Percentiles rank a stretch among this genome's conserved stretches.
Evolutionary conservation across 2,113 vertebrate genomes (phyloP).

Genomic region (Antechinus flavipes): DNA sequence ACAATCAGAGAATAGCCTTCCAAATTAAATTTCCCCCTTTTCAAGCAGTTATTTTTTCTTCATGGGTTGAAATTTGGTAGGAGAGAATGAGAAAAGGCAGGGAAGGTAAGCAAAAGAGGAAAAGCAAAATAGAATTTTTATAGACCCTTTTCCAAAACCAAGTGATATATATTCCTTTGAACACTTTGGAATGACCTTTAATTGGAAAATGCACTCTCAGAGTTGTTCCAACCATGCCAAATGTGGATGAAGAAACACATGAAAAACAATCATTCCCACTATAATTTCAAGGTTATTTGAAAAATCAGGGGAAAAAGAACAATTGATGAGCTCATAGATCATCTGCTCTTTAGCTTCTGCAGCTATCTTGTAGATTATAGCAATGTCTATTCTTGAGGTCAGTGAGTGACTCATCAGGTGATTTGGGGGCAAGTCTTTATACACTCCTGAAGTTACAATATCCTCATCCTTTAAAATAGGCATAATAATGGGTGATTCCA

Average conservation of each 20-base stretch:
- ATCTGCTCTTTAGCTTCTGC: neutral
- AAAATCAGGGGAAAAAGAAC: neutral
- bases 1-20: slow-evolving; percentile 55
- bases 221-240: neutral
- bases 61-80: slow-evolving; percentile 10
- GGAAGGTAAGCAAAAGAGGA: slow-evolving; percentile 10
- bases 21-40: slow-evolving; percentile 48
- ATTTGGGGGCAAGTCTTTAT: neutral
- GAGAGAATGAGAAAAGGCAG: neutral
- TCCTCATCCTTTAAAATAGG: neutral
- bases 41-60: slow-evolving; percentile 62
- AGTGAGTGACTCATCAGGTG: slow-evolving; percentile 1
- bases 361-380: neutral
- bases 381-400: neutral
- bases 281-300: neutral
- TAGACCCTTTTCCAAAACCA: slow-evolving; percentile 13
- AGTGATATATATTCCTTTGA: neutral
- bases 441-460: neutral
- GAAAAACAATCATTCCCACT: neutral
- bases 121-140: neutral
- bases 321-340: neutral
- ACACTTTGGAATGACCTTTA: slow-evolving; percentile 21
- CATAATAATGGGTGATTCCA: neutral
- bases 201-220: slow-evolving; percentile 8
- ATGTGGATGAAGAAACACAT: neutral